phyloP scores from a whole-genome alignment of 2,113 vertebrate species.

The Eurypyga helias region DNA sequence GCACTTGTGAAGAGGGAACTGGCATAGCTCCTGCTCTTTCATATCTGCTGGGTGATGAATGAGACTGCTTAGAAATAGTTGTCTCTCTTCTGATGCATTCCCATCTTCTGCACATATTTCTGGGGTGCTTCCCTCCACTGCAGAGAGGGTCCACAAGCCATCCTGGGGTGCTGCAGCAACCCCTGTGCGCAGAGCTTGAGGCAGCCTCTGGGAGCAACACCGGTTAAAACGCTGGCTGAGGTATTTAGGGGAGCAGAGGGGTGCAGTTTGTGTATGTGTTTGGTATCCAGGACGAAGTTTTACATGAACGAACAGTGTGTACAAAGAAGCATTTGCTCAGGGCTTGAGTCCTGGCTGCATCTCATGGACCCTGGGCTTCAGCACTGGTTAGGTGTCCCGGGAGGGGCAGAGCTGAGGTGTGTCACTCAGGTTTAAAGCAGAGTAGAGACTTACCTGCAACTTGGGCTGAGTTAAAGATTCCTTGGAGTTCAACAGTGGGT shows the following conservation, averaged over 20 bases:
- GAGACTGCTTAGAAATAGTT: neutral
- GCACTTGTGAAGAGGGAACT: neutral
- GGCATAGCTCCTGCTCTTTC: neutral
- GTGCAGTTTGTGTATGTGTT: neutral
- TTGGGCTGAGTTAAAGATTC: neutral
- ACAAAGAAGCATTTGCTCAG: neutral
- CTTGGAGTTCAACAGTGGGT: neutral
- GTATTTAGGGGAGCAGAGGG: neutral
- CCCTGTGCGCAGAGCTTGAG: neutral
- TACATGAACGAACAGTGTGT: neutral
- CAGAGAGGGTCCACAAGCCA: neutral
- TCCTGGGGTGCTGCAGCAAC: neutral
- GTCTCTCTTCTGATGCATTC: neutral
- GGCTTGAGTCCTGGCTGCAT: neutral
- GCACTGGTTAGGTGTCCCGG: neutral
- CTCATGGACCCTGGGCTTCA: fast-evolving
- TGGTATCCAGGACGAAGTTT: neutral
- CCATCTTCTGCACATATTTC: neutral
- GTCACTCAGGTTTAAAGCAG: neutral
- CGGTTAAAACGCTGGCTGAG: neutral
- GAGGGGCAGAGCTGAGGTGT: neutral
- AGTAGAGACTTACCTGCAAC: neutral
- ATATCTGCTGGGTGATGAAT: neutral
- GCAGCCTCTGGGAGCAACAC: neutral
- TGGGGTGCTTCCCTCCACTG: neutral